Base-by-base conservation (phyloP, 37 sponge, comb jelly and placozoan genomes). In the Mnemiopsis leidyi region DNA sequence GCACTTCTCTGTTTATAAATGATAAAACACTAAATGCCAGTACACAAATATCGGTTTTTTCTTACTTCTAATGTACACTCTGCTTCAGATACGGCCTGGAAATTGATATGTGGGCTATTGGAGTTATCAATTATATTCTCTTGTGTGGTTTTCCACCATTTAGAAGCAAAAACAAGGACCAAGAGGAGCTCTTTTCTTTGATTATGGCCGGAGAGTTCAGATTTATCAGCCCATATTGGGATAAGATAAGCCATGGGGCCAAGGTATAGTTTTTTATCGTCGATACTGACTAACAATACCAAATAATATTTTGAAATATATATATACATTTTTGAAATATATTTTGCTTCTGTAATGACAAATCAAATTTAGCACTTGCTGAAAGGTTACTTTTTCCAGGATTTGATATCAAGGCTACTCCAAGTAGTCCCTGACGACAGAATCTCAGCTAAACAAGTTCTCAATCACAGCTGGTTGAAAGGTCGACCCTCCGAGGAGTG, bases 101-200 rank as follows among this genome's bases (percentile, higher is more conserved):
- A 38, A 75, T 95, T 0, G 97, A 96, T 76, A 95, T 95, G 34
- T 97, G 97, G 97, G 95, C 97, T 23, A 69, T 92, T 24, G 97
- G 97, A 28, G 95, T 97, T 38, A 92, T 97, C n/a, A 94, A 93
- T 67, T 96, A 95, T 92, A 92, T 95, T 7, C 93, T 96, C 32
- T 76, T 96, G 32, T 94, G 95, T 69, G 97, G 97, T 30, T 71
- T 79, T n/a, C 92, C 95, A 69, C 97, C 97, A 30, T 96, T 96
- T 88, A 40, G 82, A 31, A 36, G 68, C 26, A 77, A 77, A 36
- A 83, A 40, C 18, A 40, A 68, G 83, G 69, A 77, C 85, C 82
- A 76, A 32, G 75, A 77, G 83, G 93, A 76, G 38, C 82, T 76
- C 24, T 76, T 93, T 38, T 73, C 39, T 38, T 26, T 92, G 36